A percentile compares a stretch with the other conserved stretches of the same genome.
These are phyloP conservation scores for Sesamia inferens DNA, from an alignment of 2,888 invertebrate genomes.

Conservation along the genomic window DNA sequence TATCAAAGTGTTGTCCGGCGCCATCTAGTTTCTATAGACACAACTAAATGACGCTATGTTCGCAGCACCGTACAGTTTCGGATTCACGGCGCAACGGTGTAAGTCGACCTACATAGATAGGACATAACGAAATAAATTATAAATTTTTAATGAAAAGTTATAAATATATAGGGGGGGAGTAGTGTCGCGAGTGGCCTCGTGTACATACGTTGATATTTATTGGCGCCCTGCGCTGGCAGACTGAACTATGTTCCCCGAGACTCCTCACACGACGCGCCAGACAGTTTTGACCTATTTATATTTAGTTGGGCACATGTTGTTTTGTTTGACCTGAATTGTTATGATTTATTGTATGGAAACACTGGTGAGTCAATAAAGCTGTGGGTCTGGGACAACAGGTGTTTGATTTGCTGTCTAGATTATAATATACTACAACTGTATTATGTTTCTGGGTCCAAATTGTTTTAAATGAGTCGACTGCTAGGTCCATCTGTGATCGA, in stretches of 20 bases:
- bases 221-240: slow-evolving; percentile 84
- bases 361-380: slow-evolving; percentile 90
- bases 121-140: slow-evolving; percentile 89
- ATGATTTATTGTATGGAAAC: slow-evolving; percentile 90
- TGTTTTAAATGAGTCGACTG: slow-evolving; percentile 73
- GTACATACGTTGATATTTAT: slow-evolving; percentile 89
- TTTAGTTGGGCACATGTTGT: slow-evolving; percentile 89
- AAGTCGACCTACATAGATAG: slow-evolving; percentile 87
- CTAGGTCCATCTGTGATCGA: slow-evolving; percentile 74
- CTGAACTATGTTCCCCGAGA: slow-evolving; percentile 77
- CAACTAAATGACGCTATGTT: slow-evolving; percentile 59
- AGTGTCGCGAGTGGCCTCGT: slow-evolving; percentile 85
- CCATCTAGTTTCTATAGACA: slow-evolving; percentile 61
- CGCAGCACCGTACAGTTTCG: slow-evolving; percentile 58
- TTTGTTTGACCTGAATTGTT: slow-evolving; percentile 90
- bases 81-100: slow-evolving; percentile 68
- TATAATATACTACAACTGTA: slow-evolving; percentile 70
- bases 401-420: slow-evolving; percentile 85
- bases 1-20: slow-evolving; percentile 61
- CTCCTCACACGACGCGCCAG: slow-evolving; percentile 82
- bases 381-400: slow-evolving; percentile 89
- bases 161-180: slow-evolving; percentile 79
- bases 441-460: slow-evolving; percentile 85
- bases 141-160: slow-evolving; percentile 86
- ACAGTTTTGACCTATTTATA: slow-evolving; percentile 86